Evolutionary conservation across 2,888 invertebrate genomes (phyloP).

Genomic region (Kryphioiulus occultus): DNA sequence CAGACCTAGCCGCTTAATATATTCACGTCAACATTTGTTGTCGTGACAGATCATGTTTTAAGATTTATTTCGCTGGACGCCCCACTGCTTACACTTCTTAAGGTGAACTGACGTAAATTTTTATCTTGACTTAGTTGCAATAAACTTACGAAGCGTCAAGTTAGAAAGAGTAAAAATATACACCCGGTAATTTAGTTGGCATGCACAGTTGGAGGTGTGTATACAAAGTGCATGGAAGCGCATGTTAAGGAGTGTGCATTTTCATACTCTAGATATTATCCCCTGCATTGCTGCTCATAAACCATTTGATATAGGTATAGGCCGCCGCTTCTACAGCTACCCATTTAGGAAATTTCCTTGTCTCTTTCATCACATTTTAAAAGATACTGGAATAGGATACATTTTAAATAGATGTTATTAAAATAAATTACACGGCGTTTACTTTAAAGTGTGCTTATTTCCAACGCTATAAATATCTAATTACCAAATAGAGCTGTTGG

Average conservation of each 20-base stretch:
- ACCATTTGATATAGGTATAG: background rate
- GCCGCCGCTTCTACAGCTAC: background rate
- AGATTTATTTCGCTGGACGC: constrained; percentile 17
- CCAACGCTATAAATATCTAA: background rate
- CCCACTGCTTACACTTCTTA: background rate
- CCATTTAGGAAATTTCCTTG: constrained; percentile 3
- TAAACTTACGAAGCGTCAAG: constrained; percentile 1
- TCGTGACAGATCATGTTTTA: constrained; percentile 23
- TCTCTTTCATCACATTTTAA: background rate
- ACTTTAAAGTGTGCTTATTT: background rate
- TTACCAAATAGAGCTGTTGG: background rate
- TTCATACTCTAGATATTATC: background rate
- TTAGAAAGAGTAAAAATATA: constrained; percentile 17
- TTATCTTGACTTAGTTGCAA: constrained; percentile 13
- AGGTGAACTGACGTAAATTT: constrained; percentile 23
- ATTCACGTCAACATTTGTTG: constrained; percentile 23
- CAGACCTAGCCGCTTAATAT: background rate
- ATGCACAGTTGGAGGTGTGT: constrained; percentile 23
- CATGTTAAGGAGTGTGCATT: constrained; percentile 23
- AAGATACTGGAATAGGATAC: constrained; percentile 8
- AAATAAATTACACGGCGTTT: background rate
- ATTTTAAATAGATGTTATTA: background rate
- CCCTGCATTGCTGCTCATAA: background rate
- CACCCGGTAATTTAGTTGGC: constrained; percentile 8
- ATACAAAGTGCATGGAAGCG: constrained; percentile 21